Conservation (phyloP, 2,888 invertebrate species). For the Stenolophus ochropezus region DNA sequence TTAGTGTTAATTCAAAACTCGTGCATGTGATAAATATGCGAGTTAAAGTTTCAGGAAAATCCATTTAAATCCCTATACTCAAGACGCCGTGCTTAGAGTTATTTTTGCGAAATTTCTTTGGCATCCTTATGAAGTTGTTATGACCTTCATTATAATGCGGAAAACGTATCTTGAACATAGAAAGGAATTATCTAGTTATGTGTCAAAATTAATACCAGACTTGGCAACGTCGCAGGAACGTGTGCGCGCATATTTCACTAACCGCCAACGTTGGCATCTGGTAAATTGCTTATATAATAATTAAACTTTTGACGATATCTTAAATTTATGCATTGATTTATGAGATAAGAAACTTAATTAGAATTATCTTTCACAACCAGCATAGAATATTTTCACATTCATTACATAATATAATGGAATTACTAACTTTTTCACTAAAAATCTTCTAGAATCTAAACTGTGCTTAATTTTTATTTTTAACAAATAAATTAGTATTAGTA, state of each 20-base stretch:
- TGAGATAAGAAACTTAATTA: slow-evolving; percentile 30
- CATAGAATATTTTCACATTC: background rate
- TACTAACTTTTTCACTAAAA: background rate
- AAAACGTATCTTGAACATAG: slow-evolving; percentile 51
- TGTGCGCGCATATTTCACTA: slow-evolving; percentile 55
- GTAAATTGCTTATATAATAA: slow-evolving; percentile 39
- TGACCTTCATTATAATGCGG: slow-evolving; percentile 56
- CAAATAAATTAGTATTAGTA: too few relatives aligned
- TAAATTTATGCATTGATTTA: slow-evolving; percentile 13
- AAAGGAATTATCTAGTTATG: slow-evolving; percentile 58
- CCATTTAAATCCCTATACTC: slow-evolving; percentile 27
- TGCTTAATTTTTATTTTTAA: too few relatives aligned
- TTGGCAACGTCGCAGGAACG: slow-evolving; percentile 53
- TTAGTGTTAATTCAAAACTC: slow-evolving; percentile 31
- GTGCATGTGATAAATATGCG: slow-evolving; percentile 32
- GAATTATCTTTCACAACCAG: background rate
- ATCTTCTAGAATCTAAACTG: too few relatives aligned
- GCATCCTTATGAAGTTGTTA: slow-evolving; percentile 52
- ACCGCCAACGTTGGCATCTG: slow-evolving; percentile 26
- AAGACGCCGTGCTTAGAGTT: background rate
- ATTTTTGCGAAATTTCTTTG: slow-evolving; percentile 29
- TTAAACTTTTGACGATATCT: slow-evolving; percentile 44
- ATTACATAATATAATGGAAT: background rate
- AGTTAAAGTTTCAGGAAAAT: background rate
- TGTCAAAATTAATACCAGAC: slow-evolving; percentile 58